Percentiles rank a stretch among this genome's conserved stretches.
Evolutionary conservation across 2,113 vertebrate genomes (phyloP).

Genomic region (Epinephelus cyanopodus): DNA sequence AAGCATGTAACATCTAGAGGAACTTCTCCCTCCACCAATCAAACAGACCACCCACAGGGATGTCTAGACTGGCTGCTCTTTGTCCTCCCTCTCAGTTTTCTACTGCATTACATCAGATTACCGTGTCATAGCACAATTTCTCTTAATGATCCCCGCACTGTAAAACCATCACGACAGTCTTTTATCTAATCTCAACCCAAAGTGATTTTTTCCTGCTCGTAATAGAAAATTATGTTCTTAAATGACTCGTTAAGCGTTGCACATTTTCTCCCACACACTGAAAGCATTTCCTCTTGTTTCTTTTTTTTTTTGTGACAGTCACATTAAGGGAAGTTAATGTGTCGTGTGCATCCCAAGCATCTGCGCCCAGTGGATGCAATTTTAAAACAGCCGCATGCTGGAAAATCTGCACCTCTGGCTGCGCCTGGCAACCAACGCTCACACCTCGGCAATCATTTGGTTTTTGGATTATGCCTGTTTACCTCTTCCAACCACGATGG

Average conservation of each 20-base stretch:
- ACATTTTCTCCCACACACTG: conserved; percentile 36
- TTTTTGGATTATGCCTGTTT: conserved; percentile 29
- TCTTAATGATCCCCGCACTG: conserved; percentile 41
- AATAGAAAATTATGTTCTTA: conserved; percentile 62
- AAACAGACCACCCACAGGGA: conserved; percentile 36
- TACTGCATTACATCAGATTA: conserved; percentile 57
- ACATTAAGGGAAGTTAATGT: conserved; percentile 56
- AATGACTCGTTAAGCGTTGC: conserved; percentile 41
- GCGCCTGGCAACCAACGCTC: background rate
- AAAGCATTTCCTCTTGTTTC: conserved; percentile 14
- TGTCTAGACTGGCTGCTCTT: conserved; percentile 54
- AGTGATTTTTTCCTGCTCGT: conserved; percentile 29
- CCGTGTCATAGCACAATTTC: conserved; percentile 36
- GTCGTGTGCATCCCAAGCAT: conserved; percentile 29
- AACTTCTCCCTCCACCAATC: conserved; percentile 34
- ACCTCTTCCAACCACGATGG: conserved; percentile 20
- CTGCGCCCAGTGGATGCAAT: conserved; percentile 32
- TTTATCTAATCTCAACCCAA: conserved; percentile 51
- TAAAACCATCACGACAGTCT: conserved; percentile 43
- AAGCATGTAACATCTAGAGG: conserved; percentile 11
- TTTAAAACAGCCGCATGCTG: conserved; percentile 20
- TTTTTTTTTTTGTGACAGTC: conserved; percentile 9
- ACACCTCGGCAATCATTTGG: conserved; percentile 15
- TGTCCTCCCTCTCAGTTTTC: conserved; percentile 44
- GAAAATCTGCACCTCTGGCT: conserved; percentile 21